A percentile compares a stretch with the other conserved stretches of the same genome.
phyloP scores from a whole-genome alignment of 2,888 invertebrate genomes.

The Hypena proboscidalis region DNA sequence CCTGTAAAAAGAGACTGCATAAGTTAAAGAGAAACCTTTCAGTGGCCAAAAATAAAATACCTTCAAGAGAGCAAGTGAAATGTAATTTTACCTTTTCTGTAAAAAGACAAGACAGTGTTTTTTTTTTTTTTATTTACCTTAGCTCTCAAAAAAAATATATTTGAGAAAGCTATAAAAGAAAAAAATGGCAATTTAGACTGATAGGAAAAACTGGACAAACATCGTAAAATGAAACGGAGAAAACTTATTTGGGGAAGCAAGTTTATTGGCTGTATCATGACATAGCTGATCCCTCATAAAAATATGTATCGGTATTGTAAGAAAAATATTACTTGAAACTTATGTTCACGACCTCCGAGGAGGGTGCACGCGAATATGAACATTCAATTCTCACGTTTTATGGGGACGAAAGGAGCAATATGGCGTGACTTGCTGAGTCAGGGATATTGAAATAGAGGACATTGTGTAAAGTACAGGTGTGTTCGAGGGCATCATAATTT shows the following conservation, averaged over 20 bases:
- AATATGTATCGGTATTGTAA: slow-evolving; percentile 78
- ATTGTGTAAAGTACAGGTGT: slow-evolving; percentile 63
- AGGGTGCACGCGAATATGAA: slow-evolving; percentile 59
- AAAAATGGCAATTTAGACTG: slow-evolving; percentile 14
- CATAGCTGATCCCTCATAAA: slow-evolving; percentile 79
- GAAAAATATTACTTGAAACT: slow-evolving; percentile 65
- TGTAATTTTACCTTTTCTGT: too few species aligned
- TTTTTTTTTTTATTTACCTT: too few species aligned
- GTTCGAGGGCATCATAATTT: slow-evolving; percentile 50
- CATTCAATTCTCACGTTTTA: slow-evolving; percentile 60
- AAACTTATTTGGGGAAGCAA: slow-evolving; percentile 74
- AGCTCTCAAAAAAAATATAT: neutral
- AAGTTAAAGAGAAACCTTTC: too few species aligned
- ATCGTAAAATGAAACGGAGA: slow-evolving; percentile 73
- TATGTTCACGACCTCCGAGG: slow-evolving; percentile 47
- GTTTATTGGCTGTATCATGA: slow-evolving; percentile 78
- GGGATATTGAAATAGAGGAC: slow-evolving; percentile 57
- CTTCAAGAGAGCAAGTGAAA: too few species aligned
- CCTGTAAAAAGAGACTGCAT: too few species aligned
- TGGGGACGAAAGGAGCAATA: slow-evolving; percentile 52
- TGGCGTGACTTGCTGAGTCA: slow-evolving; percentile 59
- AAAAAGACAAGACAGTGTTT: too few species aligned
- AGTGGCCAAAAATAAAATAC: too few species aligned
- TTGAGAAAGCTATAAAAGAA: slow-evolving; percentile 1
- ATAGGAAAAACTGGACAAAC: slow-evolving; percentile 63